These are phyloP conservation scores for Manduca sexta DNA, from an alignment of 1,140 invertebrate genomes.

Conservation along the genomic window DNA sequence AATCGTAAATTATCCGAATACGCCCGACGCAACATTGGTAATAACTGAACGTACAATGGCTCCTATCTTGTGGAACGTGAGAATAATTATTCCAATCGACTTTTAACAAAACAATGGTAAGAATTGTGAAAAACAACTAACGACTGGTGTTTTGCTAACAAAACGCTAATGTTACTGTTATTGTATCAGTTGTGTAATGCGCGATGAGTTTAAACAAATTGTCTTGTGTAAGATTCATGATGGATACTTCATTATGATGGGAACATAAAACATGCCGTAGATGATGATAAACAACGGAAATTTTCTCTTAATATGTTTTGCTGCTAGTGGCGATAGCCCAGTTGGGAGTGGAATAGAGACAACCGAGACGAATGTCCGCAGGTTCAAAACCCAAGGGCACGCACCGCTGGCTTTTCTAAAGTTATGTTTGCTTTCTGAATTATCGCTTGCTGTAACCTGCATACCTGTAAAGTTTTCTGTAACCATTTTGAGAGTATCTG, in stretches of 20 bases:
- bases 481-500: too few relatives aligned
- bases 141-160: slow-evolving; percentile 34
- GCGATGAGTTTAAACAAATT: slow-evolving; percentile 10
- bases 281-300: neutral
- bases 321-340: too few relatives aligned
- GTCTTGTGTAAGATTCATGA: slow-evolving; percentile 13
- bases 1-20: too few relatives aligned
- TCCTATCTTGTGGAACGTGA: slow-evolving; percentile 43
- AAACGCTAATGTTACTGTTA: slow-evolving; percentile 35
- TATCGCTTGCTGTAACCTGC: too few relatives aligned
- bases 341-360: too few relatives aligned
- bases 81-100: slow-evolving; percentile 41
- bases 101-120: slow-evolving; percentile 41
- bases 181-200: slow-evolving; percentile 25
- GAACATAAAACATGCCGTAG: neutral
- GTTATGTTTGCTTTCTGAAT: too few relatives aligned
- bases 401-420: too few relatives aligned
- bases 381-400: too few relatives aligned
- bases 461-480: too few relatives aligned
- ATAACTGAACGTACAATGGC: slow-evolving; percentile 26
- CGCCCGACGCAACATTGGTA: too few relatives aligned
- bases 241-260: neutral
- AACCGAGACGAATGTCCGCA: too few relatives aligned
- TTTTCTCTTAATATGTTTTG: neutral
- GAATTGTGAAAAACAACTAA: slow-evolving; percentile 42